phyloP scores from a whole-genome alignment of 2,888 invertebrate species.

The Leptinotarsa rubiginosa region DNA sequence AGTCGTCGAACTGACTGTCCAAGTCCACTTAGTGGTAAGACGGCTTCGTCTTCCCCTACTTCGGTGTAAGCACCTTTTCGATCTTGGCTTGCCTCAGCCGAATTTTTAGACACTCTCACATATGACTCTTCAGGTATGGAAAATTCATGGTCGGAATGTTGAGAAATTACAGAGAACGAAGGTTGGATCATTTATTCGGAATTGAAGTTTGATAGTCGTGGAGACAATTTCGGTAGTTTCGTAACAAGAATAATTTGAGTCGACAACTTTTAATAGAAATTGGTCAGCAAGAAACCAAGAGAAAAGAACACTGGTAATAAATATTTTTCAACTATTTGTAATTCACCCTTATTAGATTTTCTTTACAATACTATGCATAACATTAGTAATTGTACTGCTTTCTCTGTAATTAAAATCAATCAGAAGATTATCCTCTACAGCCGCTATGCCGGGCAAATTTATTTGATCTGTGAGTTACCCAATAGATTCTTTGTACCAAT shows the following conservation, averaged over 20 bases:
- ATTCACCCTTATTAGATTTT: too few species aligned
- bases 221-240: background rate
- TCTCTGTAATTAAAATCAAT: too few species aligned
- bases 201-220: constrained; percentile 8
- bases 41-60: constrained; percentile 35
- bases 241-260: background rate
- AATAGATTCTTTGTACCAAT: too few species aligned
- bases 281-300: background rate
- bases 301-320: too few species aligned
- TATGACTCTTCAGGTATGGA: background rate
- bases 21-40: constrained; percentile 31
- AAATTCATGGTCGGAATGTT: constrained; percentile 19
- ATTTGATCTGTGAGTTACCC: too few species aligned
- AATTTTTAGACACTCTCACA: constrained; percentile 16
- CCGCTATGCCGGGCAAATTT: too few species aligned
- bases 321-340: too few species aligned
- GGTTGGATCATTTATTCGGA: constrained; percentile 7
- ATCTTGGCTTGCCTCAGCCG: constrained; percentile 17
- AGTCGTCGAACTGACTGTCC: constrained; percentile 33
- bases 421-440: too few species aligned
- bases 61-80: constrained; percentile 23
- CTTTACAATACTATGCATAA: too few species aligned
- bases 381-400: too few species aligned
- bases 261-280: background rate
- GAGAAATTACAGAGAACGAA: constrained; percentile 9